Evolutionary conservation across 37 sponge, comb jelly and placozoan genomes (phyloP), one percentile per base, ranked within the genome.

Genomic region (Amphimedon queenslandica): DNA sequence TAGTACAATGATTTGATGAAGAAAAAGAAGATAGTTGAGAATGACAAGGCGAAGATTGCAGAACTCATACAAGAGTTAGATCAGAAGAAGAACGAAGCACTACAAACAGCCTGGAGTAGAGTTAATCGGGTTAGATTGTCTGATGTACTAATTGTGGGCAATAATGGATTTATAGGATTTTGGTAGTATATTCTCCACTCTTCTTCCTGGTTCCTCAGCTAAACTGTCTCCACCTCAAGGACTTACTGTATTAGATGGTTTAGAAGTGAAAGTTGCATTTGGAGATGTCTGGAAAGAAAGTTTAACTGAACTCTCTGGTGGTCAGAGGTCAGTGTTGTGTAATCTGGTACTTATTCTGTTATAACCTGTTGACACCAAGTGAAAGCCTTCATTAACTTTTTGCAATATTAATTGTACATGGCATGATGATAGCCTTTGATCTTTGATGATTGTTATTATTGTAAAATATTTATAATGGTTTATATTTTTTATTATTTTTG

Each of bases 271-370:
- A 63, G 95, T 98, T 1, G 99, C 89, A 21, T 98, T 98, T 67
- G 92, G 99, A 28, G 95, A 80, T 10, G 87, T 98, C 51, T 98
- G 99, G 99, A 98, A 98, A 64, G 99, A 98, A 24, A 92, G 85
- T 32, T 77, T 98, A 34, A 81, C 92, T 35, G 99, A 98, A 65
- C 78, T 98, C 32, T 91, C 92, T 57, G 99, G 99, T 40, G 99
- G 99, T 27, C 99, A 98, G 37, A 77, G 95, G 94, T 93, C 13
- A 56, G 39, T n/a, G n/a, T n/a, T n/a, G n/a, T n/a, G n/a, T n/a
- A n/a, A n/a, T n/a, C n/a, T n/a, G n/a, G n/a, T n/a, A n/a, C n/a
- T n/a, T n/a, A n/a, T n/a, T n/a, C n/a, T n/a, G n/a, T n/a, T n/a
- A n/a, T n/a, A n/a, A n/a, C n/a, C n/a, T n/a, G n/a, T n/a, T n/a